Percentiles rank a stretch among this genome's conserved stretches.
Evolutionary conservation across 1,140 invertebrate genomes (phyloP).

Genomic region (Latrodectus geometricus): DNA sequence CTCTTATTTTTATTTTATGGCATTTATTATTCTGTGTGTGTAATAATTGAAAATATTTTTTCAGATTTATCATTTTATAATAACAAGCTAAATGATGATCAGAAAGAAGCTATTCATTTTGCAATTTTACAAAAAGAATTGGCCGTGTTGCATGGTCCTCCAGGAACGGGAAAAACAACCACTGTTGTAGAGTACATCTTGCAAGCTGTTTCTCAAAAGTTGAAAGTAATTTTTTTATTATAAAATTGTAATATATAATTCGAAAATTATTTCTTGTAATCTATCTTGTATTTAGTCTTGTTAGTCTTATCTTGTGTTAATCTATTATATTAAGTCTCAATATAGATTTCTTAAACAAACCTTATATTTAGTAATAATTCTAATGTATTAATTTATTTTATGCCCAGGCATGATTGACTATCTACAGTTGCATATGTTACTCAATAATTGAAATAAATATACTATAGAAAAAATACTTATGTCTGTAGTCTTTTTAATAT

Average conservation of each 20-base stretch:
- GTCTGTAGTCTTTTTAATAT: too few species aligned
- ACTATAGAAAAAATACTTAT: too few species aligned
- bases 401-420: too few species aligned
- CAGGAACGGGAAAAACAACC: conserved; percentile 78
- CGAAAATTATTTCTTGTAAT: background rate
- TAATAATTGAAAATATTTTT: conserved; percentile 8
- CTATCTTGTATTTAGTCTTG: too few species aligned
- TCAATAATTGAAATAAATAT: too few species aligned
- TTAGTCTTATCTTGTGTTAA: too few species aligned
- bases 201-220: conserved; percentile 71
- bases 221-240: conserved; percentile 70
- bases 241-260: background rate
- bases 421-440: too few species aligned
- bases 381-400: too few species aligned
- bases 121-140: conserved; percentile 73
- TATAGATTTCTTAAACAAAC: too few species aligned
- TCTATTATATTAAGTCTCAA: too few species aligned
- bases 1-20: too few species aligned
- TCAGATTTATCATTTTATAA: conserved; percentile 57
- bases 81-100: conserved; percentile 71
- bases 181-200: conserved; percentile 76
- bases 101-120: conserved; percentile 74
- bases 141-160: conserved; percentile 73
- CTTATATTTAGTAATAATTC: too few species aligned
- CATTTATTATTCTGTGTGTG: background rate